Conservation (phyloP, 2,113 vertebrate species). For the Stercorarius parasiticus region DNA sequence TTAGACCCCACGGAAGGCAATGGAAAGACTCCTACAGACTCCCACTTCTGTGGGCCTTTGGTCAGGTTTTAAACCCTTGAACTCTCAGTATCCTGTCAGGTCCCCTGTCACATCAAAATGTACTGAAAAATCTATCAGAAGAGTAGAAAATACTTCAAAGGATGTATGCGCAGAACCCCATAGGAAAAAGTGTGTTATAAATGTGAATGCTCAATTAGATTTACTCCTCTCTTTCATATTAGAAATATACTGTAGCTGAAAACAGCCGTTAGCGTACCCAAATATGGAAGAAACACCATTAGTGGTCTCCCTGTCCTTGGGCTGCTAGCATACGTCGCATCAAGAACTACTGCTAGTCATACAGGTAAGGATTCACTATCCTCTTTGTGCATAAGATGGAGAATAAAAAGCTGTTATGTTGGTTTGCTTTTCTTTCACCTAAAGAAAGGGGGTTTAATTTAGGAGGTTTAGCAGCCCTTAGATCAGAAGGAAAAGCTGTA, state of each 20-base stretch:
- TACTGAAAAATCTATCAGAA: neutral
- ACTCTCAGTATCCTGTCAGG: neutral
- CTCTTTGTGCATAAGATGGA: neutral
- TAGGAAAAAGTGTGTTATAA: neutral
- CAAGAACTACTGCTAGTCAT: neutral
- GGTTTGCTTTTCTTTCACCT: neutral
- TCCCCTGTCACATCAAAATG: neutral
- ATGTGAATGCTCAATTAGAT: slow-evolving; percentile 9
- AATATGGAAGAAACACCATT: neutral
- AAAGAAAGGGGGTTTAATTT: neutral
- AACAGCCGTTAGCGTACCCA: neutral
- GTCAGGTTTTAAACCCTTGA: neutral
- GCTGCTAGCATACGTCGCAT: neutral
- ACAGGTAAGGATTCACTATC: neutral
- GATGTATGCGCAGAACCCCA: neutral
- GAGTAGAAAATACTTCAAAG: slow-evolving; percentile 26
- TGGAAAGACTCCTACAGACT: neutral
- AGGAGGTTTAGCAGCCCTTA: neutral
- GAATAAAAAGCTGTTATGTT: neutral
- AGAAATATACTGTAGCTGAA: neutral
- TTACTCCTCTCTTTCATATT: slow-evolving; percentile 11
- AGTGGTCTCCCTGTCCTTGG: neutral
- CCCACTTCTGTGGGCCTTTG: neutral
- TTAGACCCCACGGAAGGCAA: neutral
- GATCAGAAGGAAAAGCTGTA: neutral